phyloP scores from a whole-genome alignment of 2,797 vertebrate genomes.

The Falco peregrinus region DNA sequence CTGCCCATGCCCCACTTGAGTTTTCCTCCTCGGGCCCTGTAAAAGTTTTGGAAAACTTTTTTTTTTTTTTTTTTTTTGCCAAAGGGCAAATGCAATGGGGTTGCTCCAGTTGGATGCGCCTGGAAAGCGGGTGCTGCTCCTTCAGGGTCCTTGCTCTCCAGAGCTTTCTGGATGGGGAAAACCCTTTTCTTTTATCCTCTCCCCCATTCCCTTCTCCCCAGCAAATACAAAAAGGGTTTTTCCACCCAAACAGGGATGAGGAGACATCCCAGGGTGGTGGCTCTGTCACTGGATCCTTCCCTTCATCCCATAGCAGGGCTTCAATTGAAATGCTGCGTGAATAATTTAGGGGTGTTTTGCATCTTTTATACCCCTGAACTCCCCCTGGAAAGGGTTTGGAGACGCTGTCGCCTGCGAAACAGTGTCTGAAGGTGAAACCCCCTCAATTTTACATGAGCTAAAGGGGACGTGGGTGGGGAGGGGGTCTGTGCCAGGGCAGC shows the following conservation, averaged over 20 bases:
- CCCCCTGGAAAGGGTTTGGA: background rate
- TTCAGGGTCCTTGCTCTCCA: background rate
- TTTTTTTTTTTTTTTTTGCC: background rate
- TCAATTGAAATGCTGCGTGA: background rate
- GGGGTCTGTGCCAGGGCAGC: background rate
- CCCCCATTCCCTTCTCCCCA: background rate
- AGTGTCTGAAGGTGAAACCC: background rate
- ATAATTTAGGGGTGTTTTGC: constrained; percentile 59
- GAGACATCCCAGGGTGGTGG: background rate
- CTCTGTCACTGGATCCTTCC: background rate
- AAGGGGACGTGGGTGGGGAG: background rate
- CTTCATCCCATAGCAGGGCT: background rate
- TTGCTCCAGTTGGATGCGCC: background rate
- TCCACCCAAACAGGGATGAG: background rate
- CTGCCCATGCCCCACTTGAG: background rate
- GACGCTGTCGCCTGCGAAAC: background rate
- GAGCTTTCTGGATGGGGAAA: background rate
- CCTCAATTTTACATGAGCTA: constrained; percentile 4
- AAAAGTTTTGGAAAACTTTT: background rate
- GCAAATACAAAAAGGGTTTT: background rate
- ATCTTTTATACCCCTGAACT: constrained; percentile 57
- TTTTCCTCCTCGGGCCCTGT: background rate
- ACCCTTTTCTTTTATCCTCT: background rate
- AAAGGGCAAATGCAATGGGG: background rate
- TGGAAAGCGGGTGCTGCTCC: background rate